Conservation (phyloP, 2,797 vertebrate species). For the Podarcis lilfordi region DNA sequence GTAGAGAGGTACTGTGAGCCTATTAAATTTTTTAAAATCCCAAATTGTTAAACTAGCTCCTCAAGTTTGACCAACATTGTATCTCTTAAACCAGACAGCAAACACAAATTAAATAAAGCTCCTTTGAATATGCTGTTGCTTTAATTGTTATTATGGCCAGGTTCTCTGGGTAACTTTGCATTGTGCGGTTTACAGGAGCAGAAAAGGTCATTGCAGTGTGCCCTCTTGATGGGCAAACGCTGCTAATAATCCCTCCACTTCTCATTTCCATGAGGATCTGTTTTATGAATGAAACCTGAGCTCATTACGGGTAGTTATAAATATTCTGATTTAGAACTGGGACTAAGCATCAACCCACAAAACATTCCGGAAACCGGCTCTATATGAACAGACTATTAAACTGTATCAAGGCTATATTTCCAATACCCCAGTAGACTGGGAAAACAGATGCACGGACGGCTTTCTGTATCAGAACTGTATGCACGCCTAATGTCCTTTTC, state of each 20-base stretch:
- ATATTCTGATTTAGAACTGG: conserved; percentile 66
- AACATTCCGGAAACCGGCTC: conserved; percentile 43
- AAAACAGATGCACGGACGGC: conserved; percentile 46
- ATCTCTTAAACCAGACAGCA: conserved; percentile 10
- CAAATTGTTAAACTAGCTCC: conserved; percentile 12
- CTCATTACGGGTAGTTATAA: conserved; percentile 63
- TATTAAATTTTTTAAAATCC: not conserved
- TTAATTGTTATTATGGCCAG: conserved; percentile 37
- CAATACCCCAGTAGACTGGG: conserved; percentile 26
- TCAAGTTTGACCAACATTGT: conserved; percentile 7
- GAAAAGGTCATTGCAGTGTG: conserved; percentile 55
- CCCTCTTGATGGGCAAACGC: conserved; percentile 52
- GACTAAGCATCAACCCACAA: conserved; percentile 61
- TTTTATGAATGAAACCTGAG: conserved; percentile 66
- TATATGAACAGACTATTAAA: conserved; percentile 38
- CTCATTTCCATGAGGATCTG: conserved; percentile 66
- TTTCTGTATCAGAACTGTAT: conserved; percentile 60
- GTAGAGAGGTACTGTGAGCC: not conserved
- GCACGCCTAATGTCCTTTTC: conserved; percentile 49
- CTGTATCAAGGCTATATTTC: conserved; percentile 37
- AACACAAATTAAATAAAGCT: not conserved
- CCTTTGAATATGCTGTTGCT: conserved; percentile 15
- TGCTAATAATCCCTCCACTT: conserved; percentile 61
- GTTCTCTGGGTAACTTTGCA: conserved; percentile 51
- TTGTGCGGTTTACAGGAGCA: conserved; percentile 51